Conservation (phyloP, 2,888 invertebrate genomes). For the Sminthurinus aureus region DNA sequence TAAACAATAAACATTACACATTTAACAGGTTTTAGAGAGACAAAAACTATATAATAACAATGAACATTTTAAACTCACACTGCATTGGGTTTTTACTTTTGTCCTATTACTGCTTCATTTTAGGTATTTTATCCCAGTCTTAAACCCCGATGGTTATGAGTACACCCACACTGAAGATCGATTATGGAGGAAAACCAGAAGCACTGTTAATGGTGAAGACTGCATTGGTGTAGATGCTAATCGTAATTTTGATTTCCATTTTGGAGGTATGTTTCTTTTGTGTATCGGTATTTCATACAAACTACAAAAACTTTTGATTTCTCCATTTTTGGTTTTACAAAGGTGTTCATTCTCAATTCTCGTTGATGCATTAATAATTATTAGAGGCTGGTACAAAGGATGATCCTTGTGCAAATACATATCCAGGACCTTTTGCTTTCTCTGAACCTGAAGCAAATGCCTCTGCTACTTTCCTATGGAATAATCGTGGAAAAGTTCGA, state of each 20-base stretch:
- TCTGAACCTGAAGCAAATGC: slow-evolving; percentile 77
- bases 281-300: not conserved
- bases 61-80: too few species aligned
- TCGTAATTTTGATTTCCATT: slow-evolving; percentile 81
- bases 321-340: not conserved
- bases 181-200: slow-evolving; percentile 81
- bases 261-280: slow-evolving; percentile 66
- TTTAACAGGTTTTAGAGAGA: not conserved
- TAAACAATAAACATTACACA: slow-evolving; percentile 71
- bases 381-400: slow-evolving; percentile 62
- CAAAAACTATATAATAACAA: not conserved
- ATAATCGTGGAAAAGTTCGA: slow-evolving; percentile 62
- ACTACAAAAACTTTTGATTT: slow-evolving; percentile 9
- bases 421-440: slow-evolving; percentile 66
- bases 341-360: not conserved
- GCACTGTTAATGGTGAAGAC: slow-evolving; percentile 58
- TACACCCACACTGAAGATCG: slow-evolving; percentile 65
- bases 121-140: slow-evolving; percentile 74
- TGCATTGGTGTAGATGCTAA: slow-evolving; percentile 84
- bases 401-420: slow-evolving; percentile 64
- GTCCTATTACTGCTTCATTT: not conserved
- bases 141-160: slow-evolving; percentile 72
- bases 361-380: too few species aligned
- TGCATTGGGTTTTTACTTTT: too few species aligned
- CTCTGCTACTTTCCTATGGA: slow-evolving; percentile 69